phyloP scores from a whole-genome alignment of 1,140 invertebrate genomes.

The Campoletis sonorensis region DNA sequence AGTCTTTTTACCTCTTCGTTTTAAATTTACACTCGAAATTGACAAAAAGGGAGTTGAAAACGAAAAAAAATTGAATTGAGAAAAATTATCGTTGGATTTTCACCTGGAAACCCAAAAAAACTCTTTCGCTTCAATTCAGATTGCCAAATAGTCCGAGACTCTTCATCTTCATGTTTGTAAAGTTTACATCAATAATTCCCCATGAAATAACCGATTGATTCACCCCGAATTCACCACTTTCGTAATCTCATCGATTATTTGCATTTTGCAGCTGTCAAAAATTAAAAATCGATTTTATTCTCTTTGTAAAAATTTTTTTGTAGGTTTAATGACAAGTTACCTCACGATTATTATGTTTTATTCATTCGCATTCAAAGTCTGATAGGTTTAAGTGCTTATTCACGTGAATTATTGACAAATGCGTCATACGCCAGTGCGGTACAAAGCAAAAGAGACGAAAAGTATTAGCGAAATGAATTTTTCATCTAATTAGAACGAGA shows the following conservation, averaged over 20 bases:
- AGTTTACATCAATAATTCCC: neutral
- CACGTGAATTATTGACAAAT: no score
- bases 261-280: neutral
- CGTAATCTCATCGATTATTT: constrained; percentile 30
- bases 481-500: no score
- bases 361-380: constrained; percentile 54
- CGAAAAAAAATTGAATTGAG: no score
- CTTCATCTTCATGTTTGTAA: neutral
- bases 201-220: constrained; percentile 45
- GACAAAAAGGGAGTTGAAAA: no score
- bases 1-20: no score
- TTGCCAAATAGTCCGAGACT: constrained; percentile 55
- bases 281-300: no score
- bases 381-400: constrained; percentile 59
- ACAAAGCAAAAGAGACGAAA: neutral
- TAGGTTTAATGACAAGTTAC: neutral
- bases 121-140: constrained; percentile 46
- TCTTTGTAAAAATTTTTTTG: constrained; percentile 26
- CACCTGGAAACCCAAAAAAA: no score
- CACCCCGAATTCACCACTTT: constrained; percentile 17
- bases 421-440: no score
- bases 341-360: constrained; percentile 52
- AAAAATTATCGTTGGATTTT: no score
- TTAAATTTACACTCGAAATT: no score
- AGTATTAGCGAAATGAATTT: neutral